Evolutionary conservation across 1,140 invertebrate species (phyloP).

Genomic region (Phthorimaea operculella): DNA sequence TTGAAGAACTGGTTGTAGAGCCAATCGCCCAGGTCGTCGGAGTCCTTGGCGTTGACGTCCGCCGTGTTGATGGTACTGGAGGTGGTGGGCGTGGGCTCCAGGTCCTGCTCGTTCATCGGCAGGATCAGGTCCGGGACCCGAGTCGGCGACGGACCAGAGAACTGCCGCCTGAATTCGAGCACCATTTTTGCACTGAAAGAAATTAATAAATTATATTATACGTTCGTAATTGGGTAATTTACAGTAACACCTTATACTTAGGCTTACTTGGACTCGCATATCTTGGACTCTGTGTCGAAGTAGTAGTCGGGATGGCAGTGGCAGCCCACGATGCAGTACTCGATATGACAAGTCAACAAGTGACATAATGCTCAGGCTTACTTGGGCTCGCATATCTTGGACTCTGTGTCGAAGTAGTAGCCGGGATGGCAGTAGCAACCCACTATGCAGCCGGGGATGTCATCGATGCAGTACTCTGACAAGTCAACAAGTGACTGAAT

Average conservation of each 20-base stretch:
- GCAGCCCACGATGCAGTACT: conserved; percentile 49
- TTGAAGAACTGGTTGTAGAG: conserved; percentile 59
- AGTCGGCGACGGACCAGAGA: conserved; percentile 20
- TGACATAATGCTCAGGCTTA: too few species aligned
- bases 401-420: conserved; percentile 55
- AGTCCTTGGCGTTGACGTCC: conserved; percentile 37
- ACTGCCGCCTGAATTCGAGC: conserved; percentile 29
- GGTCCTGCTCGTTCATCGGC: not conserved
- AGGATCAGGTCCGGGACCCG: conserved; percentile 5
- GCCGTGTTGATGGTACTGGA: conserved; percentile 23
- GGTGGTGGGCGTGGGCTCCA: conserved; percentile 14
- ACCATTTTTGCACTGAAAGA: conserved; percentile 43
- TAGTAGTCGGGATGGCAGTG: conserved; percentile 56
- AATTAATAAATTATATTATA: conserved; percentile 3
- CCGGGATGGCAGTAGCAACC: conserved; percentile 56
- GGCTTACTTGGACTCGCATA: conserved; percentile 55
- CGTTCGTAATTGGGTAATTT: not conserved
- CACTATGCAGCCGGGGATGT: conserved; percentile 45
- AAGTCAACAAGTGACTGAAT: too few species aligned
- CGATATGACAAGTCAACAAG: too few species aligned
- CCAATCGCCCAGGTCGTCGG: conserved; percentile 54
- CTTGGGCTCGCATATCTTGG: conserved; percentile 59
- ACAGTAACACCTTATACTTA: not conserved
- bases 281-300: conserved; percentile 54
- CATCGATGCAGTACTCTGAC: conserved; percentile 55